Conservation (phyloP, 2,797 vertebrate genomes). For the Melanogrammus aeglefinus region DNA sequence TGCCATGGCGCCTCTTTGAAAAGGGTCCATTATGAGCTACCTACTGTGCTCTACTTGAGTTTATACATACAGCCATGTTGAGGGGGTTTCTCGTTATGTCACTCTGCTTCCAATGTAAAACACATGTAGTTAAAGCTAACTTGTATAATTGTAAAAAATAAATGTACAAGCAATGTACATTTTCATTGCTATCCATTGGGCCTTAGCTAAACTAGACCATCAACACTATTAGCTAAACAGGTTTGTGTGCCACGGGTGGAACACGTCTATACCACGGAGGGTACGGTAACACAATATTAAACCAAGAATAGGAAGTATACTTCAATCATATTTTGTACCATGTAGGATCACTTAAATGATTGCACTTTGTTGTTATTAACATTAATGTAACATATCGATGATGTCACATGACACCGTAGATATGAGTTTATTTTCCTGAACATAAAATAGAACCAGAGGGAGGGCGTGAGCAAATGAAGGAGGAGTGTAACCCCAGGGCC, state of each 20-base stretch:
- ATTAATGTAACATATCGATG: neutral
- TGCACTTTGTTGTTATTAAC: neutral
- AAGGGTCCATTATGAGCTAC: neutral
- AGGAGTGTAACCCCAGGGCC: slow-evolving; percentile 44
- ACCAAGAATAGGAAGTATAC: neutral
- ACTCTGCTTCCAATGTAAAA: neutral
- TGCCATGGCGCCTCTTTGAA: neutral
- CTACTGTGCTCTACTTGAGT: neutral
- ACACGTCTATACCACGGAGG: neutral
- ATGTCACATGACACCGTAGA: slow-evolving; percentile 32
- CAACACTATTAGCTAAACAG: neutral
- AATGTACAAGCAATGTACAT: neutral
- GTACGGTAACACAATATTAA: neutral
- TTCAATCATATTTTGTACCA: neutral
- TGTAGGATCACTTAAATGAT: neutral
- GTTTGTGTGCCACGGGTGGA: neutral
- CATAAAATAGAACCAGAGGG: slow-evolving; percentile 55
- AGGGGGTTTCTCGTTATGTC: neutral
- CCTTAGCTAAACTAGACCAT: neutral
- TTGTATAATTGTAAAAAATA: neutral
- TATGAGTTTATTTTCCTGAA: slow-evolving; percentile 55
- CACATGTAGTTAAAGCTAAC: neutral
- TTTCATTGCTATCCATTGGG: slow-evolving; percentile 49
- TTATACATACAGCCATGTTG: neutral
- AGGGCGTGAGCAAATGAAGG: slow-evolving; percentile 31